A percentile compares a stretch with the other conserved stretches of the same genome.
These are phyloP conservation scores for Erannis defoliaria DNA, from an alignment of 2,888 invertebrate genomes.

Conservation along the genomic window DNA sequence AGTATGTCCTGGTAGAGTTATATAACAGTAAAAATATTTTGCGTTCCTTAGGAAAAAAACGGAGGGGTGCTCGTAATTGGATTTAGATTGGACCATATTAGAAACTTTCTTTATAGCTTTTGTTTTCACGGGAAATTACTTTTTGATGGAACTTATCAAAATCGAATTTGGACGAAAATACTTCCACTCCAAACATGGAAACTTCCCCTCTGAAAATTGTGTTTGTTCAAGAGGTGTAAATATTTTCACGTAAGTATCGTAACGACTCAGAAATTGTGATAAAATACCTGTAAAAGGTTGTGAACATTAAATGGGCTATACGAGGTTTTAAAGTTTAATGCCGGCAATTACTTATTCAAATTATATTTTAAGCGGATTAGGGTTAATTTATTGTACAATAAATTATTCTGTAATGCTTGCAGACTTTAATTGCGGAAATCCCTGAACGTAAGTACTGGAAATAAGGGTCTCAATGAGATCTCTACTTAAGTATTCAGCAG, in stretches of 20 bases:
- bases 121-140: slow-evolving; percentile 78
- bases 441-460: slow-evolving; percentile 10
- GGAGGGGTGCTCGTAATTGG: slow-evolving; percentile 76
- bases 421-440: slow-evolving; percentile 42
- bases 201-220: slow-evolving; percentile 45
- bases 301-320: slow-evolving; percentile 58
- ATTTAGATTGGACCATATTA: slow-evolving; percentile 83
- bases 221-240: slow-evolving; percentile 47
- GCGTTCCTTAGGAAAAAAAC: slow-evolving; percentile 59
- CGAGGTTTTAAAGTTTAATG: slow-evolving; percentile 64
- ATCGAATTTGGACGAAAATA: slow-evolving; percentile 64
- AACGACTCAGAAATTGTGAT: slow-evolving; percentile 58
- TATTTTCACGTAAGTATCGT: slow-evolving; percentile 40
- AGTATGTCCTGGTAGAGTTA: slow-evolving; percentile 42
- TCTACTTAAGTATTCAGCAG: slow-evolving; percentile 8
- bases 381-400: slow-evolving; percentile 49
- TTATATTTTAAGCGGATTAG: slow-evolving; percentile 54
- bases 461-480: slow-evolving; percentile 8
- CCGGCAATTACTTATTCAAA: slow-evolving; percentile 58
- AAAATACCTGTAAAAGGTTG: slow-evolving; percentile 56
- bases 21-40: slow-evolving; percentile 55
- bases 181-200: slow-evolving; percentile 39
- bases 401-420: slow-evolving; percentile 41
- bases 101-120: slow-evolving; percentile 75
- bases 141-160: slow-evolving; percentile 82